Conservation (phyloP, 2,797 vertebrate species). For the Gymnothorax javanicus region DNA sequence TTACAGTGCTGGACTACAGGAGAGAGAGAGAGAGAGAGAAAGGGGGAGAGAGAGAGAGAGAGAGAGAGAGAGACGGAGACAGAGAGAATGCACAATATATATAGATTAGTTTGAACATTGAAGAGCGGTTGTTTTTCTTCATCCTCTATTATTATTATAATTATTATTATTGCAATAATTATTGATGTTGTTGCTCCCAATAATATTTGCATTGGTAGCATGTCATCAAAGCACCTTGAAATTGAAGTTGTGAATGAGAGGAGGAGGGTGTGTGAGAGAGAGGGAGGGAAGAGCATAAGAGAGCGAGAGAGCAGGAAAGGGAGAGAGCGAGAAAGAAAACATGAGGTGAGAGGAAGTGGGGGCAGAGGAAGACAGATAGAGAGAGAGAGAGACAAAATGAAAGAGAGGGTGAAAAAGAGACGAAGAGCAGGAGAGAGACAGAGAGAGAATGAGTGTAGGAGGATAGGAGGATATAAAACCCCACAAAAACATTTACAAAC, state of each 20-base stretch:
- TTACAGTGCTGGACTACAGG: slow-evolving; percentile 91
- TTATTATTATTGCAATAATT: too few species aligned
- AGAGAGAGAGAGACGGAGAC: too few species aligned
- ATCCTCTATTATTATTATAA: too few species aligned
- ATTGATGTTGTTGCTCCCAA: too few species aligned
- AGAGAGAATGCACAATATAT: neutral
- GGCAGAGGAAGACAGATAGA: neutral
- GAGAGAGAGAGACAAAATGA: neutral
- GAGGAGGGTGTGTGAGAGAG: slow-evolving; percentile 33
- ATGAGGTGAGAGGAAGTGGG: slow-evolving; percentile 60
- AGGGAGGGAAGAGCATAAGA: slow-evolving; percentile 18
- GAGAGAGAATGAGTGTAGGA: neutral
- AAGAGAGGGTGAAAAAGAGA: neutral
- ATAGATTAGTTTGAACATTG: too few species aligned
- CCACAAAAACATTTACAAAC: neutral
- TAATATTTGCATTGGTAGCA: too few species aligned
- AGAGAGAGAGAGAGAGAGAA: slow-evolving; percentile 37
- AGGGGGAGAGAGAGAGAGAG: neutral
- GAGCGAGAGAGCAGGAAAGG: slow-evolving; percentile 70
- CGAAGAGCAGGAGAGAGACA: neutral
- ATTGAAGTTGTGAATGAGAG: neutral
- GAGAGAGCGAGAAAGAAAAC: neutral
- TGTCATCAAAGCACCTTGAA: too few species aligned
- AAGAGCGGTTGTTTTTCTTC: too few species aligned
- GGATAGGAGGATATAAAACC: neutral